Conservation (phyloP, 2,113 vertebrate genomes). For the mouse (Mus musculus) region DNA sequence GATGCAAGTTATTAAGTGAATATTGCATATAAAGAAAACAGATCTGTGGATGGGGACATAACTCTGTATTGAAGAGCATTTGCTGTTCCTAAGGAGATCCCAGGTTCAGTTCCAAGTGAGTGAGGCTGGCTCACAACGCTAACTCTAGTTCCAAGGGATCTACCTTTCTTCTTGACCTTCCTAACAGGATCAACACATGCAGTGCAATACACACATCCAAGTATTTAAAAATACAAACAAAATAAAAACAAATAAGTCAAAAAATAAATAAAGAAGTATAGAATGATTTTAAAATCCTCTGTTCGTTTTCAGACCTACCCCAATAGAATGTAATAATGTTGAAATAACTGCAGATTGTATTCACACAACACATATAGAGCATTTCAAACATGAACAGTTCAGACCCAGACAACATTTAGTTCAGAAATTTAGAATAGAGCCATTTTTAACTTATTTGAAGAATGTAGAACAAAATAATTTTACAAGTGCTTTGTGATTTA, state of each 20-base stretch:
- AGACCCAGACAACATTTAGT: not conserved
- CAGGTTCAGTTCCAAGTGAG: not conserved
- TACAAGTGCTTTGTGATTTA: not conserved
- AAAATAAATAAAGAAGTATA: not conserved
- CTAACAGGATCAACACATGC: not conserved
- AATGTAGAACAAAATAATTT: not conserved
- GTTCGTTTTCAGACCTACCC: not conserved
- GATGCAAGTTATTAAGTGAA: not conserved
- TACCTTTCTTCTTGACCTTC: not conserved
- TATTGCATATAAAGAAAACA: not conserved
- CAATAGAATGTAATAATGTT: not conserved
- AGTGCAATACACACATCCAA: too few species aligned
- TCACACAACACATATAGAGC: not conserved
- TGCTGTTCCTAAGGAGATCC: not conserved
- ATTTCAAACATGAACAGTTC: not conserved
- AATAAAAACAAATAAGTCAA: not conserved
- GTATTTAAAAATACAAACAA: not conserved
- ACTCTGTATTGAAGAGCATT: not conserved
- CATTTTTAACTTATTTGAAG: not conserved
- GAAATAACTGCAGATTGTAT: not conserved
- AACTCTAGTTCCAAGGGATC: not conserved
- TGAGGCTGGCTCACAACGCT: fast-evolving
- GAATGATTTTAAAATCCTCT: not conserved
- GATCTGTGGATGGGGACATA: not conserved
- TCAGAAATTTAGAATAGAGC: not conserved